Evolutionary conservation across 2,888 invertebrate genomes (phyloP), one percentile per base, ranked within the genome.

Genomic region (Ctena decussata): DNA sequence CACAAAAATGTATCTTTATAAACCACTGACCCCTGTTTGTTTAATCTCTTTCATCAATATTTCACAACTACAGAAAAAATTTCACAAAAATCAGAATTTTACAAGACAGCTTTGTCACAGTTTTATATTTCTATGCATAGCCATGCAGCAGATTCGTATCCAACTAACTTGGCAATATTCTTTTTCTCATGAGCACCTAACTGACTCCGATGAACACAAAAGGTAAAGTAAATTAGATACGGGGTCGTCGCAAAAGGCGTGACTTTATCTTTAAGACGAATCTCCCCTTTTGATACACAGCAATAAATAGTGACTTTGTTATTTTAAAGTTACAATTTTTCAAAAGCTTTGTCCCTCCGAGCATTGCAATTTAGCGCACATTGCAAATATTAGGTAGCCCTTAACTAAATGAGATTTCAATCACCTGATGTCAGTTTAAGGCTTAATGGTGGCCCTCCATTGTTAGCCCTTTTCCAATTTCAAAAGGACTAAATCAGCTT

Each of bases 1-100:
- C 70, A 70, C 70, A 70, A 27, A 57, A 70, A 70, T 70, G 70
- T 70, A 70, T 70, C 70, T 39, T 70, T 70, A 15, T 70, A 70
- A 70, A 70, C 27, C 57, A 27, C 57, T 57, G 57, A 57, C 57
- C 57, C 57, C 27, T 3, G 27, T 21, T 12, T 18, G 12, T 57
- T 1, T 57, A 27, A 57, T 57, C 57, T 57, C 12, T 57, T 57
- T 57, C 21, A 57, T 57, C 57, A 57, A 15, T 57, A 15, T 57
- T 57, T 57, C 57, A 57, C 57, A 12, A 6, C 57, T 5, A 24
- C 2, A 57, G 27, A 27, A 57, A 21, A n/a, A 57, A 5, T 57
- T 57, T 57, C 57, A 27, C 12, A 3, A 11, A 57, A 57, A 27
- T 24, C 8, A 24, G 57, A 27, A 57, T 15, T 3, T 57, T 57